Percentiles rank a stretch among this genome's conserved stretches.
phyloP scores from a whole-genome alignment of 1,140 invertebrate species.

The Cyrtorhinus lividipennis region DNA sequence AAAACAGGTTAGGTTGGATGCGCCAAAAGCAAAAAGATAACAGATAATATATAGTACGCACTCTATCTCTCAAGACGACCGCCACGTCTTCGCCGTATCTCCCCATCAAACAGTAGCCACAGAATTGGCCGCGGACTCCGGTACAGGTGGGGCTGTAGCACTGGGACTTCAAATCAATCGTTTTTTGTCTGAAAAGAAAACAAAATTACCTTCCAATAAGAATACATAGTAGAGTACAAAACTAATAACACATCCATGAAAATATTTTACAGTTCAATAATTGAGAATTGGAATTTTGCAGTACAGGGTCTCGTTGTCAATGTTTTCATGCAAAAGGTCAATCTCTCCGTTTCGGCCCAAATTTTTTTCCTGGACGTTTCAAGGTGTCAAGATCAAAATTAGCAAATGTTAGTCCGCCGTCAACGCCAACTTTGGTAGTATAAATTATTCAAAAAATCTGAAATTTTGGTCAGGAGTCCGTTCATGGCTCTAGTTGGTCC shows the following conservation, averaged over 20 bases:
- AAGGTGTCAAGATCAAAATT: no score
- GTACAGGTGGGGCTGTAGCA: constrained; percentile 33
- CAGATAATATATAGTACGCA: constrained; percentile 24
- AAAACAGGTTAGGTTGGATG: not conserved
- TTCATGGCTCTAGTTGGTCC: no score
- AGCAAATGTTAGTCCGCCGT: no score
- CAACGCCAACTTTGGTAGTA: no score
- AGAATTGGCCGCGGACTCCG: constrained; percentile 35
- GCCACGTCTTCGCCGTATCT: constrained; percentile 34
- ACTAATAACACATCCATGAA: not conserved
- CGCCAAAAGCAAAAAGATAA: not conserved
- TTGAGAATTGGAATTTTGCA: no score
- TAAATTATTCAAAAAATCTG: no score
- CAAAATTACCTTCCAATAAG: not conserved
- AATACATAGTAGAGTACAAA: not conserved
- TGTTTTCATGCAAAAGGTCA: no score
- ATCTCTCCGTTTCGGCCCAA: no score
- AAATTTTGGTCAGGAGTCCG: no score
- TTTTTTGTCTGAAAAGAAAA: constrained; percentile 31
- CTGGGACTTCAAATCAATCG: constrained; percentile 34
- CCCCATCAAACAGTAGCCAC: constrained; percentile 33
- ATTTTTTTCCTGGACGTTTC: no score
- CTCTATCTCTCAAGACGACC: constrained; percentile 32
- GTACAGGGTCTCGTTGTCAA: not conserved
- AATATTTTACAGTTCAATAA: not conserved